These are phyloP conservation scores for Drosophila kanekoi DNA, from an alignment of 2,888 invertebrate species.

Conservation along the genomic window DNA sequence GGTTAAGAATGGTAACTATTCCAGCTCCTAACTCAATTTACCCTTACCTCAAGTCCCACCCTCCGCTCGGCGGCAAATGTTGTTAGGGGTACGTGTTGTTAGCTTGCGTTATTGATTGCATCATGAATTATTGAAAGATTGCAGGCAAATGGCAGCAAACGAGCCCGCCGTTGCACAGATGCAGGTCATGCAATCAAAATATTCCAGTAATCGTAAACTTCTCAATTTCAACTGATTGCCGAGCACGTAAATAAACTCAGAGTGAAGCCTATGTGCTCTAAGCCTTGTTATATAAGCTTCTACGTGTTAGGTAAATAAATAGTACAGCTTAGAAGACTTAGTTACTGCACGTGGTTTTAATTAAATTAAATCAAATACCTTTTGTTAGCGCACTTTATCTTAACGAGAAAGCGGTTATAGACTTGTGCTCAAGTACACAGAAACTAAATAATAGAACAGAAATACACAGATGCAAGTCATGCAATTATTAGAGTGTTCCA, in stretches of 20 bases:
- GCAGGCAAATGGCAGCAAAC: conserved; percentile 45
- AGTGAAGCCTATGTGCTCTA: no score
- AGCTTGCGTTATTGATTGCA: conserved; percentile 76
- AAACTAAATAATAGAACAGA: conserved; percentile 1
- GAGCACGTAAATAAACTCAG: background rate
- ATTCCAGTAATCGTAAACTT: conserved; percentile 19
- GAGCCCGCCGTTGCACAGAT: conserved; percentile 42
- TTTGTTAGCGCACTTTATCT: no score
- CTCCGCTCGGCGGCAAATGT: conserved; percentile 4
- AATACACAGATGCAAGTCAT: conserved; percentile 14
- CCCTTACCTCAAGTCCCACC: background rate
- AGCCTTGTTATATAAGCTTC: no score
- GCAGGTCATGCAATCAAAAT: conserved; percentile 52
- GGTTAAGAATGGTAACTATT: conserved; percentile 50
- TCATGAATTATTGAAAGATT: conserved; percentile 77
- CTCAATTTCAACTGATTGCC: background rate
- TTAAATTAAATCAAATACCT: no score
- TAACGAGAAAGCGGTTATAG: no score
- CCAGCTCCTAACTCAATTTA: conserved; percentile 17
- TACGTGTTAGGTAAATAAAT: no score
- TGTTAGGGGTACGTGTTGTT: conserved; percentile 61
- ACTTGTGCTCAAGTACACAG: background rate
- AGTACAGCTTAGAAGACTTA: no score
- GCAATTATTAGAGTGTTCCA: conserved; percentile 7
- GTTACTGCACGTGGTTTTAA: no score